phyloP scores from a whole-genome alignment of 2,888 invertebrate genomes.

The Cerastis rubricosa region DNA sequence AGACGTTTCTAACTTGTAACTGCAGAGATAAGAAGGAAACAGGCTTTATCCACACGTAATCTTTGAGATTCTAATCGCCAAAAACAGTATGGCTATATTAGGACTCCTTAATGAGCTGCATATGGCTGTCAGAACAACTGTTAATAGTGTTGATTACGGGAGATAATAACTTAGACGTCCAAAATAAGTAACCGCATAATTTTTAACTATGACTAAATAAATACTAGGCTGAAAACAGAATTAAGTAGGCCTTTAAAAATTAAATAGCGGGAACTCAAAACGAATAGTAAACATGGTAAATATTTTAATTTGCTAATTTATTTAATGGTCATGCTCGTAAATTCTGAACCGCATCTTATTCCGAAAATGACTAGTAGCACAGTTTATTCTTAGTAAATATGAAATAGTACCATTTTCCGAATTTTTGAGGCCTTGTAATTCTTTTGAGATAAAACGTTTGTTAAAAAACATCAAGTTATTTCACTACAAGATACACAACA shows the following conservation, averaged over 20 bases:
- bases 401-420: neutral
- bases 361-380: neutral
- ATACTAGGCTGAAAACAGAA: neutral
- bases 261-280: too few relatives aligned
- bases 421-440: neutral
- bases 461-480: neutral
- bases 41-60: conserved; percentile 38
- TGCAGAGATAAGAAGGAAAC: conserved; percentile 42
- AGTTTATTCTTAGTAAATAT: neutral
- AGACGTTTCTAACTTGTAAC: conserved; percentile 32
- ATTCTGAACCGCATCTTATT: neutral
- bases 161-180: neutral
- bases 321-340: neutral
- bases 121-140: conserved; percentile 10
- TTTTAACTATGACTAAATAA: conserved; percentile 10
- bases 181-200: conserved; percentile 5
- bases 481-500: neutral
- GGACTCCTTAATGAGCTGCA: conserved; percentile 51
- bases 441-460: neutral
- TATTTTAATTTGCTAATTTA: neutral
- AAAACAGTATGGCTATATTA: conserved; percentile 43
- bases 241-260: neutral
- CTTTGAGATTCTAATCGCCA: conserved; percentile 51
- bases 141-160: conserved; percentile 3
- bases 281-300: too few relatives aligned